A percentile compares a stretch with the other conserved stretches of the same genome.
These are phyloP conservation scores for Neodon shergylaensis DNA, from an alignment of 2,113 vertebrate species.

Conservation along the genomic window DNA sequence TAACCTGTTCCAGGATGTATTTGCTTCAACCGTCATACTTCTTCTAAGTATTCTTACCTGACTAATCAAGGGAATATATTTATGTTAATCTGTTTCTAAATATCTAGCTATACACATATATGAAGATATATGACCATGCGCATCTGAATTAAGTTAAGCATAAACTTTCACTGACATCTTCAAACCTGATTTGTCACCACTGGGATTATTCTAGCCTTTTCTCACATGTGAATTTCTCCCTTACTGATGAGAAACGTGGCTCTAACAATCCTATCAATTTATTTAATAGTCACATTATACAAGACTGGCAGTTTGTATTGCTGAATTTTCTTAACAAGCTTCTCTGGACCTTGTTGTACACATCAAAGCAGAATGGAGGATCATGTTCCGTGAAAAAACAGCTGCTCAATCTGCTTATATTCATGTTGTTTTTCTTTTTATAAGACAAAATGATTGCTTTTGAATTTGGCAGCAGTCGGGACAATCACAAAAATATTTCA, in stretches of 20 bases:
- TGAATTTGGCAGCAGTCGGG: background rate
- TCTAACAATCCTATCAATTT: background rate
- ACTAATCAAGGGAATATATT: background rate
- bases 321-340: background rate
- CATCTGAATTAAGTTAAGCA: background rate
- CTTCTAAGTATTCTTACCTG: background rate
- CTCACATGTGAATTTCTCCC: background rate
- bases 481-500: background rate
- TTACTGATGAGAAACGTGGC: background rate
- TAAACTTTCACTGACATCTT: background rate
- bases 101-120: background rate
- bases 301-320: background rate
- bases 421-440: background rate
- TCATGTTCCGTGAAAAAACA: conserved; percentile 8
- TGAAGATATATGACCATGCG: background rate
- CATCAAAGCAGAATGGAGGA: background rate
- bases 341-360: background rate
- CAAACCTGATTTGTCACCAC: background rate
- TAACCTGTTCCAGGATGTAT: background rate
- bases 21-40: background rate
- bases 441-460: background rate
- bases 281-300: background rate
- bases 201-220: background rate
- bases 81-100: background rate
- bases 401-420: background rate